A percentile compares a stretch with the other conserved stretches of the same genome.
These are phyloP conservation scores for Paralinhomoeus sp. DNA, from an alignment of 2,888 invertebrate species.

Conservation along the genomic window DNA sequence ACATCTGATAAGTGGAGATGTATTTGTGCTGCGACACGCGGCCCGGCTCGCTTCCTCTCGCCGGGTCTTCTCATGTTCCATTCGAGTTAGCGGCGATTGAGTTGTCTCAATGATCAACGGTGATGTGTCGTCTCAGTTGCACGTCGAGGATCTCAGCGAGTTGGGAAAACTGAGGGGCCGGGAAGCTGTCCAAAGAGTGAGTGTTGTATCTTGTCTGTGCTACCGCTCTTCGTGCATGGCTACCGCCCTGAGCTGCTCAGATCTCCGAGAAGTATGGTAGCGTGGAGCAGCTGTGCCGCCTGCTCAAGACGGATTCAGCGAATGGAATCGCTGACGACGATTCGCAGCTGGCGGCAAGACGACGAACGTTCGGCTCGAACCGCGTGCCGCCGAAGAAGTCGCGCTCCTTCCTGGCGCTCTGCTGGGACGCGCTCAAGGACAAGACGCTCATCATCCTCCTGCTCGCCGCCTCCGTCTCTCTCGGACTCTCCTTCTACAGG, in stretches of 20 bases:
- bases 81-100: too few species aligned
- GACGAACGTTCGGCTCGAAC: constrained; percentile 90
- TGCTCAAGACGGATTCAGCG: constrained; percentile 83
- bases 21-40: too few species aligned
- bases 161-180: constrained; percentile 82
- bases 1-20: too few species aligned
- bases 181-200: constrained; percentile 61
- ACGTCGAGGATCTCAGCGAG: constrained; percentile 7
- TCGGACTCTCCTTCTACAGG: constrained; percentile 56
- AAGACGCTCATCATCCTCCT: constrained; percentile 95
- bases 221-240: too few species aligned
- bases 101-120: too few species aligned
- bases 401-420: constrained; percentile 89
- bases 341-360: constrained; percentile 69
- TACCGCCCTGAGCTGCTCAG: too few species aligned
- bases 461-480: constrained; percentile 88
- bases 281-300: constrained; percentile 78
- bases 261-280: constrained; percentile 53
- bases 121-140: too few species aligned
- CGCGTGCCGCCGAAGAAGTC: constrained; percentile 97
- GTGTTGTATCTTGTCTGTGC: too few species aligned
- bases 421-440: constrained; percentile 96
- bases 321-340: constrained; percentile 56
- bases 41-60: too few species aligned
- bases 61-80: too few species aligned